phyloP scores from a whole-genome alignment of 2,797 vertebrate genomes.

The Enteromius viviparus region DNA sequence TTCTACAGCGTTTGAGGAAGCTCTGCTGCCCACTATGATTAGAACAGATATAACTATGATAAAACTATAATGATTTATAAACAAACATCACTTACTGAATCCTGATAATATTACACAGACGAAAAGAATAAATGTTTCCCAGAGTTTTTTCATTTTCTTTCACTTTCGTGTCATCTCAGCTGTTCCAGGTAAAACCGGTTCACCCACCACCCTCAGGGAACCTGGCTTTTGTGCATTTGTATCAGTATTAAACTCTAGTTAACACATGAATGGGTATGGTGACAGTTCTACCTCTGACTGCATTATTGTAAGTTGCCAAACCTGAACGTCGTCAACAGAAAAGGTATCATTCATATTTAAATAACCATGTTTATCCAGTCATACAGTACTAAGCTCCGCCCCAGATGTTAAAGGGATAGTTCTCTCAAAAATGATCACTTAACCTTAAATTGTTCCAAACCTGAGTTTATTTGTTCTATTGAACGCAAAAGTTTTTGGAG shows the following conservation, averaged over 20 bases:
- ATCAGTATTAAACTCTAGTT: neutral
- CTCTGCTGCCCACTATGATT: too few species aligned
- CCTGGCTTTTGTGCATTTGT: neutral
- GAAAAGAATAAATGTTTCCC: neutral
- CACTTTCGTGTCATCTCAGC: neutral
- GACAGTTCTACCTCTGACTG: neutral
- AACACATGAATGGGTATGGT: neutral
- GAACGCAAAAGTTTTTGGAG: neutral
- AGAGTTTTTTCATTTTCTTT: neutral
- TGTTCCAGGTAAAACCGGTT: neutral
- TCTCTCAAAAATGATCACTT: neutral
- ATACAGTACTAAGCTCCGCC: neutral
- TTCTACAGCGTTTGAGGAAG: neutral
- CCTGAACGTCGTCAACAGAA: neutral
- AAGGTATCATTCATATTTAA: neutral
- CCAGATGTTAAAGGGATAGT: neutral
- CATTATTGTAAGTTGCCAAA: too few species aligned
- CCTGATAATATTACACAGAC: neutral
- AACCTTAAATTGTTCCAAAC: neutral
- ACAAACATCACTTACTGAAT: neutral
- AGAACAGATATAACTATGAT: neutral
- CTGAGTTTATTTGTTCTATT: neutral
- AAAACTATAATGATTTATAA: neutral
- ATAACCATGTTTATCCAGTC: neutral
- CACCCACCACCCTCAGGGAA: rapidly evolving